Evolutionary conservation across 2,888 invertebrate genomes (phyloP), one percentile per base, ranked within the genome.

Genomic region (Drosophila birchii): DNA sequence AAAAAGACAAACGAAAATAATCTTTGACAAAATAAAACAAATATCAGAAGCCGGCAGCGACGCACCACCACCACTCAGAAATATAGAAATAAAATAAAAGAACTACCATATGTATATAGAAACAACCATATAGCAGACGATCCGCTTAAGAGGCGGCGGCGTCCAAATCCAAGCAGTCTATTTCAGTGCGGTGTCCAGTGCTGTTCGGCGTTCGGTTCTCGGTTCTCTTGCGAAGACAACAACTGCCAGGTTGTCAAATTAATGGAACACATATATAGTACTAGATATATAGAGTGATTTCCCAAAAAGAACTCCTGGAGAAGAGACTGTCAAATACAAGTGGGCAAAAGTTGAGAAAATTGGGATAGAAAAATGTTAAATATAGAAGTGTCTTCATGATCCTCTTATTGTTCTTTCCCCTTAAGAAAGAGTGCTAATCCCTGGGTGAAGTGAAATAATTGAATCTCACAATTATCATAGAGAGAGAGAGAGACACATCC

Each of bases 161-260:
- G 54, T 63, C 69, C 70, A 29, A 64, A 68, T 56, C 58, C 58
- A 71, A 78, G 83, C 90, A 92, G 92, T 92, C 90, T 91, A 91
- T 88, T 91, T 90, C 87, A 86, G 92, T 90, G 88, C 89, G 90
- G 86, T 91, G 90, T 92, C 92, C 91, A 91, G 92, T 86, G 90
- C 83, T 81, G 91, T 86, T 81, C 81, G 68, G 72, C 55, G 51
- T 57, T 41, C 47, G 70, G 54, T 75, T 43, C 12, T 44, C 45
- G 5, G 32, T 34, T 58, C 26, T 44, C 45, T 60, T 12, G 29
- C 32, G n/a, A 39, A 26, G 47, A 43, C 59, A 76, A 64, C 59
- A 71, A 64, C 59, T 71, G 75, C 70, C 85, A 85, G 82, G 43
- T 79, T 82, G 85, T 82, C 87, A 83, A 85, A 67, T 58, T 75